Evolutionary conservation across 2,113 vertebrate species (phyloP).

Genomic region (Passer montanus): DNA sequence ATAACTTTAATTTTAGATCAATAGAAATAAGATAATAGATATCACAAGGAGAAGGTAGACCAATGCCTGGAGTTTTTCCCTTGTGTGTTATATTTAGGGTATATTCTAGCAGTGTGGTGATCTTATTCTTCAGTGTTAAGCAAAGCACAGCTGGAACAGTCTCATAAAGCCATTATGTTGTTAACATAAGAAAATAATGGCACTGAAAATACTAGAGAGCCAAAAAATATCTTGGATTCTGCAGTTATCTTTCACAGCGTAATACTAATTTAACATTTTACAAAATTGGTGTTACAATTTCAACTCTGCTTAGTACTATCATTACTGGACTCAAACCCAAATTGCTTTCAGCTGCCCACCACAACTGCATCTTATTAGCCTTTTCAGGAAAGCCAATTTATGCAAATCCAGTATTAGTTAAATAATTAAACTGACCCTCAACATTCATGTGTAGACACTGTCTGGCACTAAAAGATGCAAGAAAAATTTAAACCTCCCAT

Average conservation of each 20-base stretch:
- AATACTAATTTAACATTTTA: conserved; percentile 66
- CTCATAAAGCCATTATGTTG: conserved; percentile 27
- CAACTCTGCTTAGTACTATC: conserved; percentile 58
- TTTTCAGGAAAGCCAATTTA: conserved; percentile 77
- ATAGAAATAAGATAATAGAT: background rate
- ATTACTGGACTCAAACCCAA: conserved; percentile 67
- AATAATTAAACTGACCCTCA: conserved; percentile 75
- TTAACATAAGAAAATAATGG: conserved; percentile 44
- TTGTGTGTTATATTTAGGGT: conserved; percentile 33
- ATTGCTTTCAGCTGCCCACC: conserved; percentile 72
- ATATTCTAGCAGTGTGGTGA: background rate
- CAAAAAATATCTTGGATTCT: conserved; percentile 24
- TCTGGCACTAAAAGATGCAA: conserved; percentile 38
- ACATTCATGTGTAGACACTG: conserved; percentile 56
- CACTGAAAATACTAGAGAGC: background rate
- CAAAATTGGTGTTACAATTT: conserved; percentile 57
- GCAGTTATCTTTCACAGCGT: conserved; percentile 22
- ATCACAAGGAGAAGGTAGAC: background rate
- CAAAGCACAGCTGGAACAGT: conserved; percentile 51
- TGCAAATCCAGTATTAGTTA: conserved; percentile 80
- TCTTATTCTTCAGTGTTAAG: conserved; percentile 41
- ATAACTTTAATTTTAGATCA: conserved; percentile 10
- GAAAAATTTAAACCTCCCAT: conserved; percentile 47
- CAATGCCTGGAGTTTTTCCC: background rate
- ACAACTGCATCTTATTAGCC: conserved; percentile 71